Conservation (phyloP, 2,888 invertebrate species). For the Hyposoter dolosus region DNA sequence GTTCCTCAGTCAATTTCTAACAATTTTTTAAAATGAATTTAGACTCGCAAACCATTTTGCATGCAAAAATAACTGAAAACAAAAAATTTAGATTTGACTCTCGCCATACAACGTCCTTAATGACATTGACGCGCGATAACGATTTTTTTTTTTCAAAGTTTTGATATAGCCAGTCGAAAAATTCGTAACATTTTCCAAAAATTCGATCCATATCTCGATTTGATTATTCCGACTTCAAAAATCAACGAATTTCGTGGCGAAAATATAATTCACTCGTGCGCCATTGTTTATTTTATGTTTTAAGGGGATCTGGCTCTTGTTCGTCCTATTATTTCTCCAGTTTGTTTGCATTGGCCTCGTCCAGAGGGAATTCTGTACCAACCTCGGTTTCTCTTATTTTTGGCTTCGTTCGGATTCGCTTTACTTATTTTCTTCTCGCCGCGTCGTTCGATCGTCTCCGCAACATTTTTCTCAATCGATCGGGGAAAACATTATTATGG, state of each 20-base stretch:
- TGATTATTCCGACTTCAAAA: neutral
- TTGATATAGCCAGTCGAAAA: too few relatives aligned
- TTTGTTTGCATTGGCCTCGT: slow-evolving; percentile 14
- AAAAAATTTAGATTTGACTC: too few relatives aligned
- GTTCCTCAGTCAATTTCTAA: too few relatives aligned
- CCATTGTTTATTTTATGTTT: neutral
- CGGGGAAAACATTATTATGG: neutral
- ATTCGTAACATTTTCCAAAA: too few relatives aligned
- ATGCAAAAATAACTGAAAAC: too few relatives aligned
- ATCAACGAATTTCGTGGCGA: neutral
- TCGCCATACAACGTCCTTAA: too few relatives aligned
- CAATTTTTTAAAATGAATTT: too few relatives aligned
- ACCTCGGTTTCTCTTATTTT: slow-evolving; percentile 12
- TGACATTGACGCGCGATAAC: too few relatives aligned
- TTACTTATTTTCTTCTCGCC: neutral
- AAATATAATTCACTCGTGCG: neutral
- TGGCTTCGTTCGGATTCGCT: neutral
- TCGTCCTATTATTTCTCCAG: neutral
- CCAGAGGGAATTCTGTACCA: neutral
- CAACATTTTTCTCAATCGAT: neutral
- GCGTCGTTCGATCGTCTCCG: neutral
- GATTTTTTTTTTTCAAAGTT: too few relatives aligned
- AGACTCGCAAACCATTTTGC: too few relatives aligned
- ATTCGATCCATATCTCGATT: too few relatives aligned
- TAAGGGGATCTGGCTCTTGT: neutral